Evolutionary conservation across 1,140 invertebrate species (phyloP).

Genomic region (Drosophila miranda): DNA sequence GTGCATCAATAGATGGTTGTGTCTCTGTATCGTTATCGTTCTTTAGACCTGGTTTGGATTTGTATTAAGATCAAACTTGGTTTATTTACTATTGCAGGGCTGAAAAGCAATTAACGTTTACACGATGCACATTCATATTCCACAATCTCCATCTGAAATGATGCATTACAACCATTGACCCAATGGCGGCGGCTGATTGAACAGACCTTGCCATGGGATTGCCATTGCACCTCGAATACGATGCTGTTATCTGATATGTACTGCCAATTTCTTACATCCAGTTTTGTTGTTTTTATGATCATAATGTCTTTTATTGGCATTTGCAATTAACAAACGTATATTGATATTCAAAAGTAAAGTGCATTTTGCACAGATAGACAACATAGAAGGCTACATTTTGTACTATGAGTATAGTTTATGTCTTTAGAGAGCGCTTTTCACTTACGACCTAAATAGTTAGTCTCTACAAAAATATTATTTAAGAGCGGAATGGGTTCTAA

Average conservation of each 20-base stretch:
- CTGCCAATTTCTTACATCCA: background rate
- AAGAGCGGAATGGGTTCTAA: conserved; percentile 55
- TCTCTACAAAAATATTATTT: conserved; percentile 6
- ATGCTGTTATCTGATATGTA: conserved; percentile 7
- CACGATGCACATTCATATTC: too few species aligned
- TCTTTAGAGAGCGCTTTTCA: conserved; percentile 32
- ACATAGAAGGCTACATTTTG: conserved; percentile 63
- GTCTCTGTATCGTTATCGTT: background rate
- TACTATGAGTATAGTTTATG: conserved; percentile 40
- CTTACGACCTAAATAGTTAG: conserved; percentile 53
- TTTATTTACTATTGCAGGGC: too few species aligned
- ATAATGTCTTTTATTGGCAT: conserved; percentile 72
- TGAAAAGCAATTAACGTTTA: too few species aligned
- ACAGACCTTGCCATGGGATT: conserved; percentile 21
- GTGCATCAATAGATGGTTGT: too few species aligned
- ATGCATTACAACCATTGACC: conserved; percentile 13
- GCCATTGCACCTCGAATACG: background rate
- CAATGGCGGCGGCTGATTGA: conserved; percentile 11
- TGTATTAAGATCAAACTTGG: too few species aligned
- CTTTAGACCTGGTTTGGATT: too few species aligned
- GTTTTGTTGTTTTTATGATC: background rate
- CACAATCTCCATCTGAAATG: conserved; percentile 8
- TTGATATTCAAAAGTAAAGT: conserved; percentile 42
- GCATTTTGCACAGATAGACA: conserved; percentile 25
- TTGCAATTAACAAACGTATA: conserved; percentile 35